Conservation (phyloP, 2,113 vertebrate genomes). For the Drymodes brunneopygia region DNA sequence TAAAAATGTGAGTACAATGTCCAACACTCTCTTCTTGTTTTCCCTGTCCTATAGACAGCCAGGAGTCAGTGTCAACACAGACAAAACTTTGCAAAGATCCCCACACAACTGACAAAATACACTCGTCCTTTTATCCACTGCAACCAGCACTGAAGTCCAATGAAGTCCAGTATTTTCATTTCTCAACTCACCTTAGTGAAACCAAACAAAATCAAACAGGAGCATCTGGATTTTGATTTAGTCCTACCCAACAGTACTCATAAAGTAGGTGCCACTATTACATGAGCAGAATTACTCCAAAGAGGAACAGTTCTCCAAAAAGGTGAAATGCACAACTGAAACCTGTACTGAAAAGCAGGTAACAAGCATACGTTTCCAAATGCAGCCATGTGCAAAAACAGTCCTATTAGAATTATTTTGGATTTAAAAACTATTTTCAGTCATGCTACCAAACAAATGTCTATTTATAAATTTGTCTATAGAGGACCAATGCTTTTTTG, state of each 20-base stretch:
- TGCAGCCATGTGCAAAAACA: neutral
- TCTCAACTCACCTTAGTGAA: neutral
- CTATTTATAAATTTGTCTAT: neutral
- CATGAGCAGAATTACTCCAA: neutral
- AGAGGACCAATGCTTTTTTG: neutral
- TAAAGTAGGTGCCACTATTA: neutral
- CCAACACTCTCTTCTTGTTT: conserved; percentile 2
- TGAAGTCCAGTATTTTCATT: neutral
- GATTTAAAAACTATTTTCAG: neutral
- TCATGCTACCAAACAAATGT: neutral
- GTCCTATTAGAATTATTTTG: neutral
- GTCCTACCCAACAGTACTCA: neutral
- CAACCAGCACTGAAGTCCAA: neutral
- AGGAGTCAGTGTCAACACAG: conserved; percentile 4
- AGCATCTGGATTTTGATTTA: neutral
- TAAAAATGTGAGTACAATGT: neutral
- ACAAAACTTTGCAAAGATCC: conserved; percentile 18
- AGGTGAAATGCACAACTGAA: neutral
- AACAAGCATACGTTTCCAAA: neutral
- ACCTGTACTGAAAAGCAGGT: neutral
- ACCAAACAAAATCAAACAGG: neutral
- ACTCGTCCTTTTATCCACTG: neutral
- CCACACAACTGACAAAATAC: neutral
- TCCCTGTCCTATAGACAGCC: neutral
- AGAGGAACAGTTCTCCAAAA: neutral